A percentile compares a stretch with the other conserved stretches of the same genome.
phyloP scores from a whole-genome alignment of 2,797 vertebrate genomes.

The Halcyon badia region DNA sequence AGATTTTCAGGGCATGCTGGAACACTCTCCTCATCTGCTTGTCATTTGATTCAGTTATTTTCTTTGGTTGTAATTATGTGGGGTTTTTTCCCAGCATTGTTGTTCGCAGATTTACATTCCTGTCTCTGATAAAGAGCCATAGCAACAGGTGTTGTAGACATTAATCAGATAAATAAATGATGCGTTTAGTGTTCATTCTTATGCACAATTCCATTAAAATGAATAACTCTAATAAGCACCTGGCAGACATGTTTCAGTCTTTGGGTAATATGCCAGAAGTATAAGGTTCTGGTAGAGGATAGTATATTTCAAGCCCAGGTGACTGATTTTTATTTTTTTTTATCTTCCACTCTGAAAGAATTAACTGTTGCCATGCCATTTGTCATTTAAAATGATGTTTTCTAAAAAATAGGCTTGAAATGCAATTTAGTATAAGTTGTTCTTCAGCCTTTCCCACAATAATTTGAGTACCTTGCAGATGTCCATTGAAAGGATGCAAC shows the following conservation, averaged over 20 bases:
- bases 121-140: background rate
- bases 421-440: background rate
- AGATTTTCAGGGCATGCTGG: background rate
- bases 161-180: slow-evolving; percentile 29
- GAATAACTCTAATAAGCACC: slow-evolving; percentile 11
- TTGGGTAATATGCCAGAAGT: background rate
- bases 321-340: background rate
- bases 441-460: background rate
- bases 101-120: background rate
- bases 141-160: background rate
- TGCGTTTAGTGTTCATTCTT: slow-evolving; percentile 2
- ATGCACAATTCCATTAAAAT: slow-evolving; percentile 9
- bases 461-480: background rate
- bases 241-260: background rate
- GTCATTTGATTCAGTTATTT: background rate
- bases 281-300: background rate
- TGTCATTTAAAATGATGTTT: background rate
- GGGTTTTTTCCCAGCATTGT: background rate
- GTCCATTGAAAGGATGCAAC: background rate
- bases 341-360: background rate
- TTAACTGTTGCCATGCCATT: background rate
- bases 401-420: background rate
- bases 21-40: background rate
- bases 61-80: background rate
- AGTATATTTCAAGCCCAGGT: background rate